Conservation (phyloP, 1,140 invertebrate species). For the Schlechtendalia chinensis region DNA sequence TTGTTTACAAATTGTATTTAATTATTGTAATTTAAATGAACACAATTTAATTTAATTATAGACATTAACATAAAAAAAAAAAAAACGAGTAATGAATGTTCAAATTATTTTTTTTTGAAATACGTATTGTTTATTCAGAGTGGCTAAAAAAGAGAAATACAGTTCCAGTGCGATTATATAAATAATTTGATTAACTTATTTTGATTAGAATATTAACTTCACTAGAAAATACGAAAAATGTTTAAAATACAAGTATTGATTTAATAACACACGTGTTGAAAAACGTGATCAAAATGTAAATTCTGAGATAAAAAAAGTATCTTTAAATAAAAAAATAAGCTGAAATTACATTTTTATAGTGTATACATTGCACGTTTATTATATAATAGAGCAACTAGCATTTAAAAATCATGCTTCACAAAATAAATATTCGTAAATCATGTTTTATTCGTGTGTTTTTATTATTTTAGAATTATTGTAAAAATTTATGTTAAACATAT, state of each 20-base stretch:
- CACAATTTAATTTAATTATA: neutral
- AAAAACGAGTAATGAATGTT: slow-evolving; percentile 6
- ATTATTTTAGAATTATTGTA: no score
- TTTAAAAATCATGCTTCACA: neutral
- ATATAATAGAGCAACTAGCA: neutral
- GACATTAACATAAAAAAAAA: neutral
- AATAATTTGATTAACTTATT: slow-evolving; percentile 16
- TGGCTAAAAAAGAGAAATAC: neutral
- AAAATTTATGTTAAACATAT: no score
- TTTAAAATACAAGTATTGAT: slow-evolving; percentile 6
- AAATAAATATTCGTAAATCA: neutral
- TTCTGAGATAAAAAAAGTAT: slow-evolving; percentile 9
- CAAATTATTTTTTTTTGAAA: neutral
- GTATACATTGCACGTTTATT: neutral
- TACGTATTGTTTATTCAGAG: neutral
- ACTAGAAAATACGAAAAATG: no score
- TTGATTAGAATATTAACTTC: slow-evolving; percentile 11
- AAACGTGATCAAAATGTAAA: slow-evolving; percentile 26
- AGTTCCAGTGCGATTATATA: slow-evolving; percentile 4
- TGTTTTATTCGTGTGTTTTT: neutral
- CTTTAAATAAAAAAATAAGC: neutral
- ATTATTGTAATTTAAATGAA: neutral
- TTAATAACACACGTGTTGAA: slow-evolving; percentile 9
- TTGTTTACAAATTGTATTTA: neutral
- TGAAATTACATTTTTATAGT: neutral